These are phyloP conservation scores for Cheirogaleus major DNA, from an alignment of 2,797 vertebrate genomes.

Conservation along the genomic window DNA sequence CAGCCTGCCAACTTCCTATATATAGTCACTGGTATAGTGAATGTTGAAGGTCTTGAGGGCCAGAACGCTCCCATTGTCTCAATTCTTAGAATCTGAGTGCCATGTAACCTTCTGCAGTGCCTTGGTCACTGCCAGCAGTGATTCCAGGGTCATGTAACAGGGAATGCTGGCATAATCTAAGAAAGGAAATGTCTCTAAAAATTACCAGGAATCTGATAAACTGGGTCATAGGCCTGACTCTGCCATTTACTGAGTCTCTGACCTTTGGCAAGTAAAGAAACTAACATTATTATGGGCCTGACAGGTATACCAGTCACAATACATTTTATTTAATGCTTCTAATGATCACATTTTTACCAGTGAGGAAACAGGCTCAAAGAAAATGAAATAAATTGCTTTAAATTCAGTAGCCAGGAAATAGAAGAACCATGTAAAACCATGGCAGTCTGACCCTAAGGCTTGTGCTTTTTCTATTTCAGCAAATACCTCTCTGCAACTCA, in stretches of 20 bases:
- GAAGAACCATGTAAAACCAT: neutral
- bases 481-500: neutral
- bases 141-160: neutral
- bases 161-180: neutral
- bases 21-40: neutral
- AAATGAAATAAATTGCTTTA: slow-evolving; percentile 38
- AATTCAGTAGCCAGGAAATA: neutral
- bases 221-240: neutral
- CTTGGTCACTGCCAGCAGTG: neutral
- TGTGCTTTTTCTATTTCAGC: neutral
- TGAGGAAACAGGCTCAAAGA: slow-evolving; percentile 26
- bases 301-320: neutral
- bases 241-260: neutral
- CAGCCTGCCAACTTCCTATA: neutral
- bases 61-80: neutral
- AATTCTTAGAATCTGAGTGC: neutral
- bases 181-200: neutral
- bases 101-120: neutral
- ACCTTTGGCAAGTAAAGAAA: neutral
- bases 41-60: neutral
- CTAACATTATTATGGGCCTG: neutral
- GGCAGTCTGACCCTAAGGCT: neutral
- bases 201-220: neutral
- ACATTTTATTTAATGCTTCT: neutral
- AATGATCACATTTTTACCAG: slow-evolving; percentile 12